A percentile compares a stretch with the other conserved stretches of the same genome.
Evolutionary conservation across 2,113 vertebrate species (phyloP).

Genomic region (Galbula dea): DNA sequence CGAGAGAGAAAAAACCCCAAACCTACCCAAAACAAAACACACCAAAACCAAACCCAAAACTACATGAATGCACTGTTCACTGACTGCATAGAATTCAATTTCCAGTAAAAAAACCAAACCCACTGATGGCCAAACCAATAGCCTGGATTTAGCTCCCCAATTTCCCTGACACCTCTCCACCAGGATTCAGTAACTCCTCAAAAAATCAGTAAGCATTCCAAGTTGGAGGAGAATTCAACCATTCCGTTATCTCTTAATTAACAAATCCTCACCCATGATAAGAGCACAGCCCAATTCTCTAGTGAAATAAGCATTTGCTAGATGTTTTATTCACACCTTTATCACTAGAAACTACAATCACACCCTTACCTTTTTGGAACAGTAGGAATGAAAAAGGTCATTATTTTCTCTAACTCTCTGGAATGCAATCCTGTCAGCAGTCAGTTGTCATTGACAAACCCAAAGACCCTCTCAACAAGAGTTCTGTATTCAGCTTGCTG

Average conservation of each 20-base stretch:
- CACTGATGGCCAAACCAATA: not conserved
- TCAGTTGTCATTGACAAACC: not conserved
- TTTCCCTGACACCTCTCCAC: not conserved
- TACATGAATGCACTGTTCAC: accelerated
- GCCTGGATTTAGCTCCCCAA: not conserved
- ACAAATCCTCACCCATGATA: not conserved
- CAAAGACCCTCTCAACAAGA: not conserved
- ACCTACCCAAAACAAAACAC: not conserved
- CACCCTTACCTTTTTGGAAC: not conserved
- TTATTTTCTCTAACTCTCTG: not conserved
- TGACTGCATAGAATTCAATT: not conserved
- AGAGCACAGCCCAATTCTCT: not conserved
- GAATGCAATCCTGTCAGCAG: not conserved
- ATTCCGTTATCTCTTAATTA: not conserved
- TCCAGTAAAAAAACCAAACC: not conserved
- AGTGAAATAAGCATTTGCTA: not conserved
- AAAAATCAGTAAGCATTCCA: not conserved
- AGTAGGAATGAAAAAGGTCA: not conserved
- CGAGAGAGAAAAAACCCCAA: no score
- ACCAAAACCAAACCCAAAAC: not conserved
- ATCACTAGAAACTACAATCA: not conserved
- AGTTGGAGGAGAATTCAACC: not conserved
- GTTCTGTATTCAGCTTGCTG: not conserved
- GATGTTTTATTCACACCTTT: not conserved
- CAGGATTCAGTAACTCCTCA: not conserved